Conservation (phyloP, 2,797 vertebrate species). For the Okamejei kenojei region DNA sequence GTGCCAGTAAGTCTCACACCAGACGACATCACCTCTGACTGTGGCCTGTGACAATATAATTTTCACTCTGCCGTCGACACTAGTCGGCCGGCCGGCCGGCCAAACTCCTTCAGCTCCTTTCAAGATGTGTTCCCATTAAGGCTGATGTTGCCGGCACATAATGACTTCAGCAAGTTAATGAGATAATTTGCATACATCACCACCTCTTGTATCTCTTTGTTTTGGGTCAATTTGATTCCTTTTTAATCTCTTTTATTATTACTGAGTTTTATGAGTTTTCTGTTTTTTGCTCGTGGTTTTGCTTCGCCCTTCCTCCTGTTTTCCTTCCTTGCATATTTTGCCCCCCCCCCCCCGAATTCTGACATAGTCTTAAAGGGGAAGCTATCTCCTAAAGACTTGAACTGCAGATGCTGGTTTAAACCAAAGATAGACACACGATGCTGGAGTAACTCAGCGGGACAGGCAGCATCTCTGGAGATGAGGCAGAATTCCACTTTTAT, state of each 20-base stretch:
- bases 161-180: background rate
- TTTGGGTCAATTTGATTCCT: background rate
- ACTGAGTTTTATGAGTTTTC: too few species aligned
- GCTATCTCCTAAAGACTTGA: background rate
- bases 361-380: background rate
- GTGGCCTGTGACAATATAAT: background rate
- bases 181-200: slow-evolving; percentile 16
- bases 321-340: background rate
- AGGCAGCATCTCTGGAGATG: too few species aligned
- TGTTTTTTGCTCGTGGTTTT: background rate
- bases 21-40: too few species aligned
- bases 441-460: too few species aligned
- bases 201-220: background rate
- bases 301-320: background rate
- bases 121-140: background rate
- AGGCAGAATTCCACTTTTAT: too few species aligned
- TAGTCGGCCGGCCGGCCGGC: too few species aligned
- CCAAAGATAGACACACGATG: too few species aligned
- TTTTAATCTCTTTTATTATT: background rate
- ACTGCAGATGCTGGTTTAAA: too few species aligned
- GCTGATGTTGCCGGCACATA: background rate
- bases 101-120: too few species aligned
- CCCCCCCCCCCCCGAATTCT: background rate
- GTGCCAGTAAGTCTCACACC: too few species aligned
- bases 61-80: background rate